Base-by-base conservation (phyloP, 2,888 invertebrate genomes). In the Branchipolynoe longqiensis region DNA sequence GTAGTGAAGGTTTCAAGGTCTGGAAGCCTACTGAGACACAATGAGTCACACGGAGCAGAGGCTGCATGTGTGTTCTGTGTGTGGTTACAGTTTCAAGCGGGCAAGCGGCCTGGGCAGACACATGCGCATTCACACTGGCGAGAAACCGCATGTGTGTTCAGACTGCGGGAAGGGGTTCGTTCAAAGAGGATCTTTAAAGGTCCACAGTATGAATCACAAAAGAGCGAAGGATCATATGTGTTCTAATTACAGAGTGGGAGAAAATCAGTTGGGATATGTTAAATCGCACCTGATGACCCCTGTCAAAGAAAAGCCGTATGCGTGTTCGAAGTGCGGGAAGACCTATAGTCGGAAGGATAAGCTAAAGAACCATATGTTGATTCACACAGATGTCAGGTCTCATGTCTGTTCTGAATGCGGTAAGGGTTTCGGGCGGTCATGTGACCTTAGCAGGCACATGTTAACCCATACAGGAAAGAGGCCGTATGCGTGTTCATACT, bases 381-480 rank as follows among this genome's bases (percentile, higher is more conserved):
- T 25, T 1, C 56, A 56, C 56, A 56, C 3, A 2, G 56, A 56
- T 1, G 56, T n/a, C 2, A 78, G 40, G 38, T 40, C 78, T 22
- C 41, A 40, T 78, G 41, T 36, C n/a, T 78, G 78, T 78, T 25
- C 38, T 22, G 38, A 6, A 1, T 78, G 78, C 40, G 78, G 78
- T 6, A 78, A 78, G 4, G 78, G 78, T 25, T 78, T 33, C 40
- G n/a, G 38, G 4, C 1, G n/a, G 33, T n/a, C 25, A 1, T 2
- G 33, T 14, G 41, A 28, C 22, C 38, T 78, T n/a, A 78, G 6
- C 3, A 8, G 22, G 2, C 78, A 78, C 41, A 78, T 41, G 40
- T 1, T 31, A n/a, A 36, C 18, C 28, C 78, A 78, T 40, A 78
- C 78, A 22, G 78, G 78, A 28, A 40, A 78, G 2, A 33, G 40